A percentile compares a stretch with the other conserved stretches of the same genome.
These are phyloP conservation scores for Scopus umbretta DNA, from an alignment of 2,113 vertebrate genomes.

Conservation along the genomic window DNA sequence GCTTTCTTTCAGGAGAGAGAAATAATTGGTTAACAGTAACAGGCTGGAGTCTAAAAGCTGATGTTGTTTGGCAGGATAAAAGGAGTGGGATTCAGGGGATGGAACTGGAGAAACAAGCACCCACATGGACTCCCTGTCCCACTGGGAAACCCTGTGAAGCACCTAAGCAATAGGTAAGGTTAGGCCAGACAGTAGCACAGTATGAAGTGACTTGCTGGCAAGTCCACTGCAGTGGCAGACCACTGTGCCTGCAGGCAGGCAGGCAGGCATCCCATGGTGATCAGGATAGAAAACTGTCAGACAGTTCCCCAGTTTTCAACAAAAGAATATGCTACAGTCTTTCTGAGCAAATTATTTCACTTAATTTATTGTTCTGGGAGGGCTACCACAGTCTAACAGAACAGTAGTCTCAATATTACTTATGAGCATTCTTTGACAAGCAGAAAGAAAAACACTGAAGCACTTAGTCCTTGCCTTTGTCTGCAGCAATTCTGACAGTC, in stretches of 20 bases:
- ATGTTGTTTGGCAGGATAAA: not conserved
- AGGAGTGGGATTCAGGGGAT: not conserved
- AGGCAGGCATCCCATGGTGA: not conserved
- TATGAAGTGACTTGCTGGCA: not conserved
- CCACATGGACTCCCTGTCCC: rapidly evolving
- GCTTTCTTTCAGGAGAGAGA: not conserved
- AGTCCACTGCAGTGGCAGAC: not conserved
- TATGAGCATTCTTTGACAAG: not conserved
- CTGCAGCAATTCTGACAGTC: not conserved
- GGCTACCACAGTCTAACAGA: not conserved
- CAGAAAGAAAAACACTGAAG: not conserved
- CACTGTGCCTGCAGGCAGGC: not conserved
- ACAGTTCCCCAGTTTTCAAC: not conserved
- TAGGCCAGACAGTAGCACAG: not conserved
- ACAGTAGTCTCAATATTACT: not conserved
- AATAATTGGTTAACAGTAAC: not conserved
- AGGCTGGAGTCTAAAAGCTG: not conserved
- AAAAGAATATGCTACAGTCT: not conserved
- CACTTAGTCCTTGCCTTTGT: not conserved
- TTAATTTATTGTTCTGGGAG: not conserved
- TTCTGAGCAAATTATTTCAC: not conserved
- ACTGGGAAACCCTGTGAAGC: not conserved
- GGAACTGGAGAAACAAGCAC: not conserved
- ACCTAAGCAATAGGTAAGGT: not conserved
- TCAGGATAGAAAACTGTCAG: not conserved